A percentile compares a stretch with the other conserved stretches of the same genome.
These are phyloP conservation scores for Belonocnema kinseyi DNA, from an alignment of 1,140 invertebrate species.

Conservation along the genomic window DNA sequence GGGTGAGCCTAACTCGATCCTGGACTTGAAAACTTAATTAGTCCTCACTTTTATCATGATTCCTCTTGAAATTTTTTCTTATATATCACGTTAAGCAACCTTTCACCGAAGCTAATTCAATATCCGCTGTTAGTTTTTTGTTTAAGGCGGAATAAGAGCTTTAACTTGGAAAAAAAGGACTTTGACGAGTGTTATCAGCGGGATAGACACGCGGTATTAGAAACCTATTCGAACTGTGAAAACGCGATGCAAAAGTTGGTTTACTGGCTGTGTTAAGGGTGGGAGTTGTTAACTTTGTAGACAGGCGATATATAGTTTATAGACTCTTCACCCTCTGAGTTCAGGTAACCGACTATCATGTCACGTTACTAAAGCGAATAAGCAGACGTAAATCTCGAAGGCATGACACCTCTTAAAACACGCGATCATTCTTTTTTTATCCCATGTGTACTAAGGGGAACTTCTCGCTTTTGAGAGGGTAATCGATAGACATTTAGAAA, in stretches of 20 bases:
- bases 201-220: constrained; percentile 34
- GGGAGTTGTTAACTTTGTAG: constrained; percentile 47
- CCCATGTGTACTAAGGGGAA: constrained; percentile 11
- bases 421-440: constrained; percentile 39
- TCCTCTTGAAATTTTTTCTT: not conserved
- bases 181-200: not conserved
- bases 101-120: constrained; percentile 17
- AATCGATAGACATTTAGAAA: constrained; percentile 37
- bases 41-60: too few relatives aligned
- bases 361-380: constrained; percentile 48
- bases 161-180: not conserved
- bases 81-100: not conserved
- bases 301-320: constrained; percentile 55
- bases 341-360: constrained; percentile 50
- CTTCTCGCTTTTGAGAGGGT: constrained; percentile 27
- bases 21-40: too few relatives aligned
- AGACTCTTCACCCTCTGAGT: constrained; percentile 39
- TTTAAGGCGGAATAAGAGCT: not conserved
- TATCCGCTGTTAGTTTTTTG: not conserved
- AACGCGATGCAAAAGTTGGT: constrained; percentile 43
- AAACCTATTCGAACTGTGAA: constrained; percentile 37
- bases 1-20: too few relatives aligned
- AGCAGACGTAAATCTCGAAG: not conserved
- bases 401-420: constrained; percentile 44
- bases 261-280: constrained; percentile 42